A percentile compares a stretch with the other conserved stretches of the same genome.
These are phyloP conservation scores for Petrolisthes manimaculis DNA, from an alignment of 2,888 invertebrate species.

Conservation along the genomic window DNA sequence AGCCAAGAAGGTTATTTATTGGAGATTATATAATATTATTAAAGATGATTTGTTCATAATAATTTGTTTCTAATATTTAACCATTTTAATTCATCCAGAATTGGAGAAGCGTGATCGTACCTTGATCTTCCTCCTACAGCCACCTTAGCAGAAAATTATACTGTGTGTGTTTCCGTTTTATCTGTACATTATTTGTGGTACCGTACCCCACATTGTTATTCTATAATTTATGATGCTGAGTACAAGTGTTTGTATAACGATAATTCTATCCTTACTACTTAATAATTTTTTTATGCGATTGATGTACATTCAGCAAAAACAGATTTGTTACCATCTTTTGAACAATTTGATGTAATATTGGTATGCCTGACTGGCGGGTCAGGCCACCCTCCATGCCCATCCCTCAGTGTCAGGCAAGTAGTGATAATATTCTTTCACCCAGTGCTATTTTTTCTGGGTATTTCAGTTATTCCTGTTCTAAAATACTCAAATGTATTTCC, in stretches of 20 bases:
- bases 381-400: too few relatives aligned
- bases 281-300: background rate
- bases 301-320: too few relatives aligned
- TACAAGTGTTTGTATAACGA: background rate
- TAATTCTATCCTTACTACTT: background rate
- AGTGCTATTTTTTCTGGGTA: too few relatives aligned
- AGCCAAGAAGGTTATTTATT: background rate
- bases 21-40: background rate
- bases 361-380: too few relatives aligned
- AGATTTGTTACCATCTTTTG: too few relatives aligned
- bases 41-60: slow-evolving; percentile 3
- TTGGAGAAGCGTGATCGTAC: background rate
- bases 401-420: too few relatives aligned
- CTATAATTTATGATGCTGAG: background rate
- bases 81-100: background rate
- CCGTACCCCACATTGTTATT: background rate
- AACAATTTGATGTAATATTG: too few relatives aligned
- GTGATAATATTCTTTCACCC: too few relatives aligned
- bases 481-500: too few relatives aligned
- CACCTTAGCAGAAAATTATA: background rate
- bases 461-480: too few relatives aligned
- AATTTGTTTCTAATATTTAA: too few relatives aligned
- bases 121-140: background rate
- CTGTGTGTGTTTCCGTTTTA: background rate
- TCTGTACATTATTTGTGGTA: background rate